phyloP scores from a whole-genome alignment of 2,888 invertebrate species.

The Erebia ligea region DNA sequence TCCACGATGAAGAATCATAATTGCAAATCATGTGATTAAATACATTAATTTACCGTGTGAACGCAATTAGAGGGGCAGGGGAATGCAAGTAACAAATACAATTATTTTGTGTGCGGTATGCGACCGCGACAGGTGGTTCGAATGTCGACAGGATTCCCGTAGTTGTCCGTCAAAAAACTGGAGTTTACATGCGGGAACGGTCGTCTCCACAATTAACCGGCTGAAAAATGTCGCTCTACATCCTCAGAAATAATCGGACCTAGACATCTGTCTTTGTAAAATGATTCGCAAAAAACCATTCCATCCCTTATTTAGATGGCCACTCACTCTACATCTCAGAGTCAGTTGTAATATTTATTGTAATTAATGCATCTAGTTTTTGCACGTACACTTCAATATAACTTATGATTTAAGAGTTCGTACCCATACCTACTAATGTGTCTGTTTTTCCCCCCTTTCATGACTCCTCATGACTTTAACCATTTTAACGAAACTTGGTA shows the following conservation, averaged over 20 bases:
- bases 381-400: not conserved
- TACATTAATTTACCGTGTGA: conserved; percentile 40
- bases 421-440: no score
- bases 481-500: no score
- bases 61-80: conserved; percentile 39
- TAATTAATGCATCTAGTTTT: conserved; percentile 18
- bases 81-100: conserved; percentile 44
- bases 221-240: conserved; percentile 74
- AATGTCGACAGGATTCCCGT: conserved; percentile 62
- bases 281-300: conserved; percentile 47
- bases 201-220: conserved; percentile 65
- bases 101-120: conserved; percentile 45
- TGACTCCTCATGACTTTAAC: no score
- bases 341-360: not conserved
- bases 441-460: no score
- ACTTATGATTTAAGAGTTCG: no score
- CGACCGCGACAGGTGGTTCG: conserved; percentile 60
- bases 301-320: conserved; percentile 30
- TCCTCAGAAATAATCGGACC: conserved; percentile 58
- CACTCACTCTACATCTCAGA: conserved; percentile 8
- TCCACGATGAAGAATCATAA: conserved; percentile 21
- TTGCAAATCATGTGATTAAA: conserved; percentile 29
- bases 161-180: conserved; percentile 67
- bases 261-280: conserved; percentile 63
- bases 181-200: conserved; percentile 60